Base-by-base conservation (phyloP, 2,113 vertebrate species). In the Otis tarda region DNA sequence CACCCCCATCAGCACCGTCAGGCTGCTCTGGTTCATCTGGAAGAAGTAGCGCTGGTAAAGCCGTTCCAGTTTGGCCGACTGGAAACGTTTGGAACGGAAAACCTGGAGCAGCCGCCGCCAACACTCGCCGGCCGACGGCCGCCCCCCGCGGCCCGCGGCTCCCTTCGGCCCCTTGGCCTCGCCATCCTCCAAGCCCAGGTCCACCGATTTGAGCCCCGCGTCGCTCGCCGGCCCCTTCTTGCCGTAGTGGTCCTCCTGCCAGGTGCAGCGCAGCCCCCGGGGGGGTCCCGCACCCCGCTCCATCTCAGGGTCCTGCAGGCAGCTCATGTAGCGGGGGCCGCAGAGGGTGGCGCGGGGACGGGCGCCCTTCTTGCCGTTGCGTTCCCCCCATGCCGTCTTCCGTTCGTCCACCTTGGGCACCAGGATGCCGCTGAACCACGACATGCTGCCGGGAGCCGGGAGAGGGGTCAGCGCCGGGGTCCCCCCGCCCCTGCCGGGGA, bases 41-140 rank as follows among this genome's bases (percentile, higher is more conserved):
- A 99, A 99, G 97, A 99, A 99, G 98, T 99, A 99, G 53, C 99
- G 99, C 97, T 99, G 99, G 98, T 99, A 99, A 19, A 99, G 98
- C 13, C 99, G 98, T 97, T 99, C 99, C 98, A 99, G 98, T 95
- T 99, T 99, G 95, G 98, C 97, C 0, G 99, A 99, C 94, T 98
- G 99, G 97, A 99, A 99, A 85, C 99, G 99, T 96, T 99, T 99
- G 6, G 99, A 99, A 97, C 99, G 99, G 96, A 99, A 99, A 80
- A 99, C 98, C 82, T 96, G 98, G 50, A 98, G 98, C 70, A 99
- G 98, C 12, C 98, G 97, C 67, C 89, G 98, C 98, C 99, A 98
- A 95, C 98, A 99, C 64, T 99, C 98, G 1, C 92, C 94, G 3
- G 98, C 95, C 4, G 97, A 98, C 6, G 98, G 91, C 9, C 86